Evolutionary conservation across 2,113 vertebrate genomes (phyloP).

Genomic region (Vidua macroura): DNA sequence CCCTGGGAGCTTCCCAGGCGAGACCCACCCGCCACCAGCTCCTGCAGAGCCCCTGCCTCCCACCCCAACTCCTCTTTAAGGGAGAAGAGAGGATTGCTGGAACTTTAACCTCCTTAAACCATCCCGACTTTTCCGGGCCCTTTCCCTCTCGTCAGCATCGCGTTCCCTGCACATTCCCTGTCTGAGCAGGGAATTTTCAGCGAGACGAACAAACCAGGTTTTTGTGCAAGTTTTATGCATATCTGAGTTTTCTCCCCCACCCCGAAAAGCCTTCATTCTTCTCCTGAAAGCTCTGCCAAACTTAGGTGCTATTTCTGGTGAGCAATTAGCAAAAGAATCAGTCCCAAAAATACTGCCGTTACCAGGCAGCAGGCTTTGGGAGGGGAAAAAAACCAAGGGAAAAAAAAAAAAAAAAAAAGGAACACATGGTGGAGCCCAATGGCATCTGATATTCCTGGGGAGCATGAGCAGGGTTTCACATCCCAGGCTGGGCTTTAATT

Average conservation of each 20-base stretch:
- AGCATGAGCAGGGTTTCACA: not conserved
- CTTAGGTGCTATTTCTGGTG: conserved; percentile 70
- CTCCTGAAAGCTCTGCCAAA: conserved; percentile 64
- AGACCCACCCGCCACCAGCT: not conserved
- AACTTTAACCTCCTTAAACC: not conserved
- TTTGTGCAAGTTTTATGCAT: conserved; percentile 15
- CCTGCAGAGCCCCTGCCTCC: not conserved
- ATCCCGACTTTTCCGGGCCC: not conserved
- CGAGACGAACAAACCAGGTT: not conserved
- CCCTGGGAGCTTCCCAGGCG: not conserved
- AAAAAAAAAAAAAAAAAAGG: not conserved
- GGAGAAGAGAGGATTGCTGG: not conserved
- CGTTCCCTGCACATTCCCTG: not conserved
- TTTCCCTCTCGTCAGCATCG: not conserved
- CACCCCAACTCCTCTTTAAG: too few relatives aligned
- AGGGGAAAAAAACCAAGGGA: not conserved
- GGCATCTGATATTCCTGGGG: not conserved
- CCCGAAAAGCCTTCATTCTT: conserved; percentile 44
- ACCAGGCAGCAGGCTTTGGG: conserved; percentile 61
- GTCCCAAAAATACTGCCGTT: conserved; percentile 64
- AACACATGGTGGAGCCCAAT: conserved; percentile 11
- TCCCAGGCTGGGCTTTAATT: not conserved
- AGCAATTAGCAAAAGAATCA: conserved; percentile 71
- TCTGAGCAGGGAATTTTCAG: not conserved
- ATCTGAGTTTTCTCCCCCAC: not conserved